phyloP scores from a whole-genome alignment of 1,140 invertebrate genomes.

The Cyrtorhinus lividipennis region DNA sequence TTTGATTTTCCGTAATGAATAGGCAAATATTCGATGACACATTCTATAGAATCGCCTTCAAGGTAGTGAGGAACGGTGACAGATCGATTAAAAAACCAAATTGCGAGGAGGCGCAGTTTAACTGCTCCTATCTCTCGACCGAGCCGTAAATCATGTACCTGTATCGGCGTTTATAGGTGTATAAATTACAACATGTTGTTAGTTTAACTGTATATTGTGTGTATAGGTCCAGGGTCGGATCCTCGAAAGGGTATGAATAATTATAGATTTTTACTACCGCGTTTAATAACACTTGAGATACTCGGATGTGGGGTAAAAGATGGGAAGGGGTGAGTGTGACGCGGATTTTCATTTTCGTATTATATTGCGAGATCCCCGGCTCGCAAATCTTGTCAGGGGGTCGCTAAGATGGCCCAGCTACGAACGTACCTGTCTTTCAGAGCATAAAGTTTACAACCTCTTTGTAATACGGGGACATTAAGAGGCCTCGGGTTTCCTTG shows the following conservation, averaged over 20 bases:
- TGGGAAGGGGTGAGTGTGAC: too few relatives aligned
- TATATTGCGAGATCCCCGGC: neutral
- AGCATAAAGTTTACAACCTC: neutral
- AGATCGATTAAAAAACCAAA: constrained; percentile 5
- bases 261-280: neutral
- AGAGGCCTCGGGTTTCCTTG: neutral
- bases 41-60: too few relatives aligned
- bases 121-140: constrained; percentile 4
- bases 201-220: constrained; percentile 13
- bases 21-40: too few relatives aligned
- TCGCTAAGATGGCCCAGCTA: neutral
- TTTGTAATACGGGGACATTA: neutral
- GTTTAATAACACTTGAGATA: neutral
- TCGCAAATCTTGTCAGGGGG: neutral
- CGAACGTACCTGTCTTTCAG: neutral
- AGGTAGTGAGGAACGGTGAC: neutral
- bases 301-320: neutral
- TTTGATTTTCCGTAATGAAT: too few relatives aligned
- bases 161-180: constrained; percentile 5
- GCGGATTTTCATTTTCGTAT: neutral
- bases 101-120: neutral
- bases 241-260: neutral
- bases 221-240: neutral
- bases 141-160: constrained; percentile 1
- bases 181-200: constrained; percentile 12